phyloP scores from a whole-genome alignment of 2,797 vertebrate genomes.

The Alosa sapidissima region DNA sequence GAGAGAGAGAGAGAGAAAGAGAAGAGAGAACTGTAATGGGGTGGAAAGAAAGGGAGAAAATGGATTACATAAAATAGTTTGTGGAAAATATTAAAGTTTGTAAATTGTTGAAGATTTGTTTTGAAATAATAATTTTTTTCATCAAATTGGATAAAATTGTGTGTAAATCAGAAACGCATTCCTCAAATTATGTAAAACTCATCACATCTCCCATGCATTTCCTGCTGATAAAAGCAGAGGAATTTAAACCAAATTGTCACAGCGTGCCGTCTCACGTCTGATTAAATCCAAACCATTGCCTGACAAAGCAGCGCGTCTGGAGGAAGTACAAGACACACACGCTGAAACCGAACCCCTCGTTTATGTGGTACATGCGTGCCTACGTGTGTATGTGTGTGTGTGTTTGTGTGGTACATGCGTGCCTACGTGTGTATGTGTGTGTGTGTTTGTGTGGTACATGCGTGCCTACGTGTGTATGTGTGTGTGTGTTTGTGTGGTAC shows the following conservation, averaged over 20 bases:
- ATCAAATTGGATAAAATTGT: neutral
- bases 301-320: constrained; percentile 39
- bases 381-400: no score
- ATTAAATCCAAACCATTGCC: constrained; percentile 33
- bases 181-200: constrained; percentile 22
- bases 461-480: no score
- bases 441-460: no score
- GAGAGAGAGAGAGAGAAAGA: neutral
- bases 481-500: no score
- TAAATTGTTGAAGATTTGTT: constrained; percentile 19
- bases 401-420: no score
- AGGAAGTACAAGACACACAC: neutral
- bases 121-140: neutral
- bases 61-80: neutral
- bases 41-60: neutral
- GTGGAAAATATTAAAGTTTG: neutral
- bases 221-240: neutral
- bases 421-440: no score
- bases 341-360: neutral
- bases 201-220: neutral
- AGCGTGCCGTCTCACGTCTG: neutral
- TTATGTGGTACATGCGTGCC: no score
- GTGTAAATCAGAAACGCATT: constrained; percentile 5
- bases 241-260: constrained; percentile 17
- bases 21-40: neutral